A percentile compares a stretch with the other conserved stretches of the same genome.
These are phyloP conservation scores for Drosophila ironensis DNA, from an alignment of 1,140 invertebrate genomes.

Conservation along the genomic window DNA sequence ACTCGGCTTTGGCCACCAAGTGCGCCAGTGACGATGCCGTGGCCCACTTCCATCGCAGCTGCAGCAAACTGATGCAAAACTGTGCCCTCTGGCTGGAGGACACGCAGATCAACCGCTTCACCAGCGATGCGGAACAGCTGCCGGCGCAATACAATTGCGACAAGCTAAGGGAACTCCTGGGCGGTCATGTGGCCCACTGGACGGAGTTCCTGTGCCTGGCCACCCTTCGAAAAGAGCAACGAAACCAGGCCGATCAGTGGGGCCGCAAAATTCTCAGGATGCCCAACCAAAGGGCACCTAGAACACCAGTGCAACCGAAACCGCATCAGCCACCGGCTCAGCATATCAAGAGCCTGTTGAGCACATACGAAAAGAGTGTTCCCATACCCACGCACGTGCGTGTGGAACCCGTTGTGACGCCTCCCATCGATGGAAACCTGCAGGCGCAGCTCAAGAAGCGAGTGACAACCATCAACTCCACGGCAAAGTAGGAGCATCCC, in stretches of 20 bases:
- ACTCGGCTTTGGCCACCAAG: conserved; percentile 82
- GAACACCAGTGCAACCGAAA: conserved; percentile 54
- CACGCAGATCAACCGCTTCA: conserved; percentile 83
- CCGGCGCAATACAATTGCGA: conserved; percentile 88
- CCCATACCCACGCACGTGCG: conserved; percentile 54
- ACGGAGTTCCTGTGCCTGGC: conserved; percentile 87
- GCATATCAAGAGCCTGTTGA: conserved; percentile 84
- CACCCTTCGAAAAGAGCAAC: conserved; percentile 83
- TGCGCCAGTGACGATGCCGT: conserved; percentile 57
- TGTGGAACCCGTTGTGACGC: conserved; percentile 12
- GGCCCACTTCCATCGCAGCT: conserved; percentile 59
- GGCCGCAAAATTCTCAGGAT: conserved; percentile 55
- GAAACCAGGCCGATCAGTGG: conserved; percentile 83
- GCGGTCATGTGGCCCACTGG: conserved; percentile 84
- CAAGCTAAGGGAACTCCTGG: conserved; percentile 82
- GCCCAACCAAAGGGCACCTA: conserved; percentile 14
- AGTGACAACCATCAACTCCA: conserved; percentile 50
- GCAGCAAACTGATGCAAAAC: conserved; percentile 84
- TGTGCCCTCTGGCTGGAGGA: conserved; percentile 91
- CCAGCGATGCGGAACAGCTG: conserved; percentile 82
- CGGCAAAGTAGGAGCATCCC: conserved; percentile 55
- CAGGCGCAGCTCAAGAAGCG: conserved; percentile 40
- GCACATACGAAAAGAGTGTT: conserved; percentile 85
- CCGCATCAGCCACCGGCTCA: conserved; percentile 82
- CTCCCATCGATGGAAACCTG: conserved; percentile 23